Evolutionary conservation across 1,140 invertebrate species (phyloP), one percentile per base, ranked within the genome.

Genomic region (Camponotus pennsylvanicus): DNA sequence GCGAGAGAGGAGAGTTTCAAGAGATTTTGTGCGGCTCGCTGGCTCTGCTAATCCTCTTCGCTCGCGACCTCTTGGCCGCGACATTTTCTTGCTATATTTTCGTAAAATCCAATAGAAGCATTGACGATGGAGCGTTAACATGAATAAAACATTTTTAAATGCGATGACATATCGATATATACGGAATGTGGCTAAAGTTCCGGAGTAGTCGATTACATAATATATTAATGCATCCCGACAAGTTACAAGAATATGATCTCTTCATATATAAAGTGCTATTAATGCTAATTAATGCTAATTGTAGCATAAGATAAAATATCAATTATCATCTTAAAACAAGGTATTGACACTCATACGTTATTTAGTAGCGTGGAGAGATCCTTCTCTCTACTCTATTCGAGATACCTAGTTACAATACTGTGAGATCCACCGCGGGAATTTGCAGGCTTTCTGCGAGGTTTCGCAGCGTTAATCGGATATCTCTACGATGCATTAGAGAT

Each of bases 391-490:
- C 18, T n/a, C 66, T 34, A 32, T 42, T 80, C 21, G 64, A 32
- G 64, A 32, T 55, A 34, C 64, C 34, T 80, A 27, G 78, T 49
- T 57, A 70, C n/a, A 66, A 27, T 55, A 69, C 63, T 3, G 13
- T 6, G 78, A 82, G 32, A 49, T 21, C 52, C 27, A n/a, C n/a
- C 9, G 67, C 69, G 79, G 40, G 27, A 71, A 73, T 73, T 71
- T 27, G 69, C 55, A 83, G 55, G 32, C 32, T 61, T 73, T 63
- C 55, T 32, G 13, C 79, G 40, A 73, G 40, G 32, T 75, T 75
- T 63, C 55, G 27, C 66, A 21, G 34, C 49, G 49, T 18, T 83
- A 83, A 82, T 73, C 79, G 79, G 40, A 75, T 83, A 73, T 73
- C 37, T 27, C 55, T 45, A 71, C 78, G 67, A 61, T 42, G 79